Conservation (phyloP, 2,113 vertebrate genomes). For the Planiliza haematocheilus region DNA sequence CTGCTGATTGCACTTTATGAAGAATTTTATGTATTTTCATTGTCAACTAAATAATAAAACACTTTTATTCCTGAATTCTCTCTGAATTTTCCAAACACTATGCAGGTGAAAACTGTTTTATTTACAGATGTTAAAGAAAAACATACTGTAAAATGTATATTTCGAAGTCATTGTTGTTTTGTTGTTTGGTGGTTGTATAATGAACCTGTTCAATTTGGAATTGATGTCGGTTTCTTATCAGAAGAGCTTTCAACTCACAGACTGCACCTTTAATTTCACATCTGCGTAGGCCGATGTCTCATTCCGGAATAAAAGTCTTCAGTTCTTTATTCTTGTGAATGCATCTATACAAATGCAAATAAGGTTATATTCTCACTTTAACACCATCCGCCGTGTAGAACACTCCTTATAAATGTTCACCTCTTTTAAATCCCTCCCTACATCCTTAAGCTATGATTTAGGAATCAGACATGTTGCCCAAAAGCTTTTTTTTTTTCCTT, state of each 20-base stretch:
- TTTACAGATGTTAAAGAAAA: no score
- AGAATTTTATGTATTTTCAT: no score
- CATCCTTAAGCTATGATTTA: slow-evolving; percentile 46
- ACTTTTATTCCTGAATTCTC: no score
- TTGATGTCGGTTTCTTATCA: background rate
- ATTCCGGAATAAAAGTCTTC: slow-evolving; percentile 22
- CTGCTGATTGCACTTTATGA: no score
- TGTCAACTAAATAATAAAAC: no score
- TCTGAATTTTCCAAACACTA: no score
- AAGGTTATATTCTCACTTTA: background rate
- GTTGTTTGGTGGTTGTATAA: background rate
- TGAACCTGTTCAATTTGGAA: background rate
- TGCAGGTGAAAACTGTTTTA: no score
- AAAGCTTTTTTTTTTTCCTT: slow-evolving; percentile 41
- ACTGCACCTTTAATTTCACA: slow-evolving; percentile 9
- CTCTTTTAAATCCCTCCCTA: slow-evolving; percentile 49
- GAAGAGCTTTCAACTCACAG: background rate
- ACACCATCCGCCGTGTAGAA: slow-evolving; percentile 18
- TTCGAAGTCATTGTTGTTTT: no score
- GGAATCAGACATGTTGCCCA: slow-evolving; percentile 43
- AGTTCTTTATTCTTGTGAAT: slow-evolving; percentile 38
- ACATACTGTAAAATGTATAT: no score
- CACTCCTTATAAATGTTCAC: slow-evolving; percentile 27
- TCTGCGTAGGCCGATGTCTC: slow-evolving; percentile 41
- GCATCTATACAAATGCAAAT: slow-evolving; percentile 63